These are phyloP conservation scores for Ceratoteleas bidentatus DNA, from an alignment of 1,140 invertebrate species.

Conservation along the genomic window DNA sequence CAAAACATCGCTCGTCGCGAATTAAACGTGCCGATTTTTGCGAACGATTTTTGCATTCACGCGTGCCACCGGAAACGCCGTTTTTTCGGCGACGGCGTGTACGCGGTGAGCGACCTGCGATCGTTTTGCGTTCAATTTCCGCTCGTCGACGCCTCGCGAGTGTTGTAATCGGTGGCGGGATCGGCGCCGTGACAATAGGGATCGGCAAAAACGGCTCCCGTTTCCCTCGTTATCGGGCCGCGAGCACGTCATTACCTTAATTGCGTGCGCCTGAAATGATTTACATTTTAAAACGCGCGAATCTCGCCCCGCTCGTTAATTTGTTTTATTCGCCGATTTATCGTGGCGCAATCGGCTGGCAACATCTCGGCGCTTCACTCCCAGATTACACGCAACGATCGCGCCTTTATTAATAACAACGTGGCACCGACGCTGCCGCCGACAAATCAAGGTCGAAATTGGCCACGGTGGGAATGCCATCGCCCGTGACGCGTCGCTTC, in stretches of 20 bases:
- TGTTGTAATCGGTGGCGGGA: conserved; percentile 24
- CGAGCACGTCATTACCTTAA: conserved; percentile 42
- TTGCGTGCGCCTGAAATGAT: conserved; percentile 42
- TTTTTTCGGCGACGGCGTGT: background rate
- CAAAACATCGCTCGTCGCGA: background rate
- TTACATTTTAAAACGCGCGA: conserved; percentile 45
- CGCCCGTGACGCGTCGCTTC: conserved; percentile 65
- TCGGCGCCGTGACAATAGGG: conserved; percentile 27
- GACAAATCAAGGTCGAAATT: conserved; percentile 61
- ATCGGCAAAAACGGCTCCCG: conserved; percentile 25
- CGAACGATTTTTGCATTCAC: no score
- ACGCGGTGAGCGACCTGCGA: no score
- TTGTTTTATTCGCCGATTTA: conserved; percentile 54
- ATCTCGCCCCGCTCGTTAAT: conserved; percentile 37
- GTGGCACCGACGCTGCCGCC: conserved; percentile 16
- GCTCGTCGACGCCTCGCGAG: no score
- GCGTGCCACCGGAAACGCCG: no score
- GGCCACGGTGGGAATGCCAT: conserved; percentile 62
- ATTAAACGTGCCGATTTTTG: conserved; percentile 23
- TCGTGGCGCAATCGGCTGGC: conserved; percentile 23
- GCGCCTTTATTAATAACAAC: conserved; percentile 47
- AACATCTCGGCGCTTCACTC: conserved; percentile 21
- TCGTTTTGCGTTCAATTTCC: no score
- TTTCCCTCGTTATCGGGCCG: conserved; percentile 29
- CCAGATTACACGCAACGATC: conserved; percentile 24